Percentiles rank a stretch among this genome's conserved stretches.
phyloP scores from a whole-genome alignment of 2,797 vertebrate genomes.

The Phrynocephalus guinanensis region DNA sequence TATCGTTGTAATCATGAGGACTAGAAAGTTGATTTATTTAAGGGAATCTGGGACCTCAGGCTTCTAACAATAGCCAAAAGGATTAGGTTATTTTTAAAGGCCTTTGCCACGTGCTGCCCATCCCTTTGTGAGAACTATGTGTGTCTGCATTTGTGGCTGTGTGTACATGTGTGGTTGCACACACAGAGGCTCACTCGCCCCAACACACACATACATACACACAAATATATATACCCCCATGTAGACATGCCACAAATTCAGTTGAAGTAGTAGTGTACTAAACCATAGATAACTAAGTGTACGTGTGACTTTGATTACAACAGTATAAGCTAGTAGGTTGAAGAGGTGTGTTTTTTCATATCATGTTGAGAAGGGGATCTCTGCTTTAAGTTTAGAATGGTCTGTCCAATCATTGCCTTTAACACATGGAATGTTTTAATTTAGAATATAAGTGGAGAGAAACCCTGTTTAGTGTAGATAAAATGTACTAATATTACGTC shows the following conservation, averaged over 20 bases:
- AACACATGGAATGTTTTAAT: slow-evolving; percentile 45
- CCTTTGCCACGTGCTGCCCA: background rate
- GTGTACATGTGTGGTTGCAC: too few relatives aligned
- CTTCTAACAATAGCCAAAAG: slow-evolving; percentile 4
- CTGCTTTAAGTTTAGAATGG: slow-evolving; percentile 61
- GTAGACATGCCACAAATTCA: slow-evolving; percentile 36
- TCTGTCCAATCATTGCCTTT: slow-evolving; percentile 61
- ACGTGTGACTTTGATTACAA: slow-evolving; percentile 39
- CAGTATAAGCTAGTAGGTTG: slow-evolving; percentile 23
- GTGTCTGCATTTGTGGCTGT: slow-evolving; percentile 12
- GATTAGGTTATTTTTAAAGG: background rate
- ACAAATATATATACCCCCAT: slow-evolving; percentile 38
- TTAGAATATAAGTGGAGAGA: slow-evolving; percentile 41
- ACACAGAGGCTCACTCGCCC: too few relatives aligned
- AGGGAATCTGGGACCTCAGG: background rate
- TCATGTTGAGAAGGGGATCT: slow-evolving; percentile 46
- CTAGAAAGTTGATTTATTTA: background rate
- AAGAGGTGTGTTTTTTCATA: slow-evolving; percentile 49
- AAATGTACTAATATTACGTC: slow-evolving; percentile 31
- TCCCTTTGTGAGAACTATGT: slow-evolving; percentile 14
- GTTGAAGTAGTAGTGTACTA: slow-evolving; percentile 41
- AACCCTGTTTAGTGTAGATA: slow-evolving; percentile 14
- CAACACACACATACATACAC: too few relatives aligned
- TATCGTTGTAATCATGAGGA: background rate
- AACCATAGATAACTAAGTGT: background rate